Base-by-base conservation (phyloP, 2,888 invertebrate genomes). In the Strigamia transsilvanica region DNA sequence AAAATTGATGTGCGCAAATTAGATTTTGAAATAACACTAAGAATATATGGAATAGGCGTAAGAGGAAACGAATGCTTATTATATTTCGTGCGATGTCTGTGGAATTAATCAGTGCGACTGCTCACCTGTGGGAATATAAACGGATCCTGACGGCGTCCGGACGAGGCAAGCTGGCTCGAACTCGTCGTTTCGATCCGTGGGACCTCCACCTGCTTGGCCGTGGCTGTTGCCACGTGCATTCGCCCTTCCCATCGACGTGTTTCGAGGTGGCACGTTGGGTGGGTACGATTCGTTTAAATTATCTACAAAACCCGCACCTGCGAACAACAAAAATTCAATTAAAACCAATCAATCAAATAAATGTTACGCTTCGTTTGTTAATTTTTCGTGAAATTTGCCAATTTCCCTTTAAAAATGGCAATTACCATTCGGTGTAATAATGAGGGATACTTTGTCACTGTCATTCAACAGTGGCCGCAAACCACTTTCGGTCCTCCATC, bases 141-240 rank as follows among this genome's bases (percentile, higher is more conserved):
- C 94, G 90, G 95, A 95, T 88, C 96, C 96, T 86, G 95, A 96
- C 85, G 95, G 94, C 85, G 95, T 95, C 89, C 95, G 92, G 87
- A 95, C 95, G 87, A 96, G 92, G 89, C 95, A 95, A 88, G 95
- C 94, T 86, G 95, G 94, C 73, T 85, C 84, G 51, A 84, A 85
- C 41, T 85, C 85, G 34, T 80, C 83, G 42, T 85, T 85, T 15
- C 80, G 38, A 73, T 82, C 82, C 27, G 56, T 42, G 18, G 78
- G 80, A 41, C 80, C 82, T 61, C 80, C 80, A 21, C 78, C 82
- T 46, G 79, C 32, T 61, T 80, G 77, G n/a, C 42, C 61, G 79
- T 46, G 82, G 82, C 73, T 34, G 51, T 83, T 56, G 78, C 77
- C 79, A 41, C 79, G 34, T 13, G 81, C 78, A 23, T 81, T 83